A percentile compares a stretch with the other conserved stretches of the same genome.
phyloP scores from a whole-genome alignment of 1,140 invertebrate species.

The Tetramorium parvispinum region DNA sequence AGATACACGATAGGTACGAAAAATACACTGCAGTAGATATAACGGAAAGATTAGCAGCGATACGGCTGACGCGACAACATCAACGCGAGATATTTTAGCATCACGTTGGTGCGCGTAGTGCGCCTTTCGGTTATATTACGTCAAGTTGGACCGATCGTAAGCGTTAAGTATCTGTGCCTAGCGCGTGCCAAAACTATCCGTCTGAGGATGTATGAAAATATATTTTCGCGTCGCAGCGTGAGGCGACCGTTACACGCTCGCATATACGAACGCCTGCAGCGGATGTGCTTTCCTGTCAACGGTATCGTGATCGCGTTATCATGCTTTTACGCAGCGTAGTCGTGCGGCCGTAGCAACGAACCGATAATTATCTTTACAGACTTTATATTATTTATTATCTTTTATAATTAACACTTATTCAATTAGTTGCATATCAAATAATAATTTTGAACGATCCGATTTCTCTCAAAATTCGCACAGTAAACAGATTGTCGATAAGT shows the following conservation, averaged over 20 bases:
- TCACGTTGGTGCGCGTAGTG: not conserved
- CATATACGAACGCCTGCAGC: not conserved
- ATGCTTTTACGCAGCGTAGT: slow-evolving; percentile 5
- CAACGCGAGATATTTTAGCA: slow-evolving; percentile 16
- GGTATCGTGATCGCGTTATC: not conserved
- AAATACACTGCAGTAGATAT: not conserved
- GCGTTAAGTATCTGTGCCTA: slow-evolving; percentile 22
- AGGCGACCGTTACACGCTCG: not conserved
- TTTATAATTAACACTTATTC: not conserved
- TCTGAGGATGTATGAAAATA: slow-evolving; percentile 23
- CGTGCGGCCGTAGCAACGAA: not conserved
- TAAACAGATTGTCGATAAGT: not conserved
- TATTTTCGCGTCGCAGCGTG: not conserved
- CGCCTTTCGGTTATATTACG: not conserved
- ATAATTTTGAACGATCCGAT: not conserved
- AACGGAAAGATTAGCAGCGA: not conserved
- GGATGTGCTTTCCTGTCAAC: not conserved
- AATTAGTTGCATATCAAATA: not conserved
- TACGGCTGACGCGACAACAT: not conserved
- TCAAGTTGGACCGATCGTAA: slow-evolving; percentile 32
- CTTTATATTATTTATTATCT: slow-evolving; percentile 14
- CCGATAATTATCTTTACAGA: not conserved
- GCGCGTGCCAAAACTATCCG: slow-evolving; percentile 31
- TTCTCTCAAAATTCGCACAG: not conserved
- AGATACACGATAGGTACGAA: not conserved